Percentiles rank a stretch among this genome's conserved stretches.
These are phyloP conservation scores for Cettia cetti DNA, from an alignment of 2,113 vertebrate species.

Conservation along the genomic window DNA sequence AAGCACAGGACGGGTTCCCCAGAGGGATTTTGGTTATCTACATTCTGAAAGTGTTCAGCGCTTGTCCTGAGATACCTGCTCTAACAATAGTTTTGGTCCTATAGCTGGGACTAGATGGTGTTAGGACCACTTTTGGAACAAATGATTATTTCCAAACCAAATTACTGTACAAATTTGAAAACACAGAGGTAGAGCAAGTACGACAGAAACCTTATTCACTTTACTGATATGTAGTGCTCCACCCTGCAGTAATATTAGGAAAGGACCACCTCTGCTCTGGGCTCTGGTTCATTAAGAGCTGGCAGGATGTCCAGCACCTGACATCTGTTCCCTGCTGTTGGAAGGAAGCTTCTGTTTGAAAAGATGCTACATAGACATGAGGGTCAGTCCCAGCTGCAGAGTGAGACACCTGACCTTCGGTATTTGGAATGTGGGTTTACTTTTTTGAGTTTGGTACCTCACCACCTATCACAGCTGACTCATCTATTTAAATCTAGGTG, in stretches of 20 bases:
- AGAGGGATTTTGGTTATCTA: background rate
- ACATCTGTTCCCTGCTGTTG: background rate
- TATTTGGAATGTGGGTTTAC: background rate
- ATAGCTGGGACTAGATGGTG: background rate
- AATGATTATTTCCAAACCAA: background rate
- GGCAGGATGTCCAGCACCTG: background rate
- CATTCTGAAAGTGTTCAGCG: background rate
- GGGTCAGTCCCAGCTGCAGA: background rate
- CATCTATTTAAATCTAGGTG: background rate
- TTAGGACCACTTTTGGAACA: background rate
- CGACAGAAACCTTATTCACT: background rate
- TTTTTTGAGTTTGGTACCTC: background rate
- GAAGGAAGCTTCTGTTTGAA: background rate
- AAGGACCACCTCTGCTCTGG: background rate
- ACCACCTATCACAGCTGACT: background rate
- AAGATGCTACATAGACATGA: background rate
- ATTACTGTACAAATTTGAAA: background rate
- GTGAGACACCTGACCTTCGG: background rate
- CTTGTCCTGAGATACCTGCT: background rate
- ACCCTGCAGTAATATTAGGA: background rate
- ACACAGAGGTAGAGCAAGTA: background rate
- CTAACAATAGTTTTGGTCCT: background rate
- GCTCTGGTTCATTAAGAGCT: background rate
- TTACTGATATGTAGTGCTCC: accelerated
- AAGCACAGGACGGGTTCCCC: background rate